phyloP scores from a whole-genome alignment of 2,113 vertebrate genomes.

The Pholis gunnellus region DNA sequence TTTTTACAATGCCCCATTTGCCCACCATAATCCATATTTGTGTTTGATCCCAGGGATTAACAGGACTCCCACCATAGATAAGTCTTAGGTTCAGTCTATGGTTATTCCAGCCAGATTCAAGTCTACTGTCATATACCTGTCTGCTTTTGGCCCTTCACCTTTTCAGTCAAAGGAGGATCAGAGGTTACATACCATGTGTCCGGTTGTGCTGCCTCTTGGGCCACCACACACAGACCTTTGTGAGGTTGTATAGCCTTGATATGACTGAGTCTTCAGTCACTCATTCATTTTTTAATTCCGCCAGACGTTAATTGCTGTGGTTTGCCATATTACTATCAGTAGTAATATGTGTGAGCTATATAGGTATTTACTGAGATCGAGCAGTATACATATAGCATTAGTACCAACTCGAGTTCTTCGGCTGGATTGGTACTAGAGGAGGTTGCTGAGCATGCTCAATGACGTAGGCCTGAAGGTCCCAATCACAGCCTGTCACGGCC shows the following conservation, averaged over 20 bases:
- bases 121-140: background rate
- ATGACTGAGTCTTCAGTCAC: background rate
- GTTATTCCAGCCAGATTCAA: background rate
- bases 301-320: too few species aligned
- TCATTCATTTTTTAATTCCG: too few species aligned
- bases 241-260: background rate
- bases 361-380: too few species aligned
- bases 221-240: background rate
- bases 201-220: background rate
- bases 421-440: too few species aligned
- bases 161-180: background rate
- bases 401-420: too few species aligned
- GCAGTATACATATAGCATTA: too few species aligned
- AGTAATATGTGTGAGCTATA: too few species aligned
- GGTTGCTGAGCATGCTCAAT: too few species aligned
- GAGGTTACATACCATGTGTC: background rate
- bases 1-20: background rate
- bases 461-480: too few species aligned
- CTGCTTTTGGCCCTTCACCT: background rate
- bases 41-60: background rate
- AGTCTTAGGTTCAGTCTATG: background rate
- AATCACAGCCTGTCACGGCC: too few species aligned
- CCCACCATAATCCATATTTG: background rate
- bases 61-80: background rate
- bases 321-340: too few species aligned